Conservation (phyloP, 1,140 invertebrate species). For the Stegodyphus mimosarum region DNA sequence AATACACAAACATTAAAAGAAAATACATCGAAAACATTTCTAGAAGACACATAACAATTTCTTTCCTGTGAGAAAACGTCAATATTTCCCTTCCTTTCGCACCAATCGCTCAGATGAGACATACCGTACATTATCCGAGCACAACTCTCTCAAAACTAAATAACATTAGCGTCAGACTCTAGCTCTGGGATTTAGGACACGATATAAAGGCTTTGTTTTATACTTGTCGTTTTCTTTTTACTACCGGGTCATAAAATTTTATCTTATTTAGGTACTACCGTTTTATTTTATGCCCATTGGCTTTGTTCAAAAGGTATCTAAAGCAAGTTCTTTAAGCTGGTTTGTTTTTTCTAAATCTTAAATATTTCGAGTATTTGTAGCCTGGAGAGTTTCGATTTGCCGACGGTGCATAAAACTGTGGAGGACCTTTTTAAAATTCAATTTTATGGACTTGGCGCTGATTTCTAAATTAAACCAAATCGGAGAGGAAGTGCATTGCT, state of each 20-base stretch:
- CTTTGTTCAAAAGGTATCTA: conserved; percentile 7
- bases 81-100: too few relatives aligned
- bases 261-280: conserved; percentile 37
- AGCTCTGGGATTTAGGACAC: conserved; percentile 22
- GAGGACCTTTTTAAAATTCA: too few relatives aligned
- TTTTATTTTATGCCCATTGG: conserved; percentile 29
- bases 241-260: conserved; percentile 31
- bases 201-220: conserved; percentile 45
- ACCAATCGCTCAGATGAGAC: too few relatives aligned
- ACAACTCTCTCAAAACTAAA: conserved; percentile 27
- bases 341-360: background rate
- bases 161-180: conserved; percentile 33
- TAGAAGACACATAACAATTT: too few relatives aligned
- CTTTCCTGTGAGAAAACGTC: too few relatives aligned
- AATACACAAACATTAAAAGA: too few relatives aligned
- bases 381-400: too few relatives aligned
- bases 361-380: background rate
- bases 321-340: background rate
- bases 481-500: too few relatives aligned
- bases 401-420: too few relatives aligned
- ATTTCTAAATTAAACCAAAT: too few relatives aligned
- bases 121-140: background rate
- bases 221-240: conserved; percentile 48
- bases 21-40: too few relatives aligned
- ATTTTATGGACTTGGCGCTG: too few relatives aligned